phyloP scores from a whole-genome alignment of 2,888 invertebrate genomes.

The Shargacucullia verbasci region DNA sequence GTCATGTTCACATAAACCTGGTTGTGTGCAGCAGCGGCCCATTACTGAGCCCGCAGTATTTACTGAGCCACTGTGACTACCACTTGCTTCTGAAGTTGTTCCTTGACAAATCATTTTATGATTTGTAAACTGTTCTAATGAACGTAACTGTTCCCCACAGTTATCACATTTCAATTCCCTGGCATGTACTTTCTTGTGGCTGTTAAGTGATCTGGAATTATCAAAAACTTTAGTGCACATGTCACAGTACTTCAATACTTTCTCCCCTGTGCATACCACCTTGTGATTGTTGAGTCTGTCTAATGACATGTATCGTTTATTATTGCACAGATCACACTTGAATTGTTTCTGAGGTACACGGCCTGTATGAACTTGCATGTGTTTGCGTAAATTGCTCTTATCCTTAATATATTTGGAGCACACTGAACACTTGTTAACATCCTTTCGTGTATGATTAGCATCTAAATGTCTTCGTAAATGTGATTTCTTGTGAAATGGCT shows the following conservation, averaged over 20 bases:
- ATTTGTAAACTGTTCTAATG: slow-evolving; percentile 86
- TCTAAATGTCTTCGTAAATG: slow-evolving; percentile 86
- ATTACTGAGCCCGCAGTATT: slow-evolving; percentile 58
- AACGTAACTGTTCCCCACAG: slow-evolving; percentile 86
- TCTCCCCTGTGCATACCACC: slow-evolving; percentile 87
- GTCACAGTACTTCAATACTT: slow-evolving; percentile 86
- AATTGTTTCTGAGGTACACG: slow-evolving; percentile 87
- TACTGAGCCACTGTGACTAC: slow-evolving; percentile 67
- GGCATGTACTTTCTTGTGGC: slow-evolving; percentile 88
- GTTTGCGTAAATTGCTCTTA: slow-evolving; percentile 87
- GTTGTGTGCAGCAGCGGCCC: slow-evolving; percentile 84
- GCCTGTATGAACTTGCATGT: slow-evolving; percentile 89
- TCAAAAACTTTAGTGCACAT: slow-evolving; percentile 89
- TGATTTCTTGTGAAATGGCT: slow-evolving; percentile 86
- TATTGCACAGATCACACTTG: slow-evolving; percentile 88
- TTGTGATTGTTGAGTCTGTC: slow-evolving; percentile 88
- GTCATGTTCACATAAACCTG: slow-evolving; percentile 86
- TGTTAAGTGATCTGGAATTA: slow-evolving; percentile 87
- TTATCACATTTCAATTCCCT: slow-evolving; percentile 86
- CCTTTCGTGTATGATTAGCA: slow-evolving; percentile 85
- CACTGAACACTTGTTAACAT: slow-evolving; percentile 88
- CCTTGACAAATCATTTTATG: slow-evolving; percentile 86
- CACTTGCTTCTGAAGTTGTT: slow-evolving; percentile 71
- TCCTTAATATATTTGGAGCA: slow-evolving; percentile 89
- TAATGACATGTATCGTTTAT: slow-evolving; percentile 87